Evolutionary conservation across 2,888 invertebrate genomes (phyloP), one percentile per base, ranked within the genome.

Genomic region (Asteroscopus sphinx): DNA sequence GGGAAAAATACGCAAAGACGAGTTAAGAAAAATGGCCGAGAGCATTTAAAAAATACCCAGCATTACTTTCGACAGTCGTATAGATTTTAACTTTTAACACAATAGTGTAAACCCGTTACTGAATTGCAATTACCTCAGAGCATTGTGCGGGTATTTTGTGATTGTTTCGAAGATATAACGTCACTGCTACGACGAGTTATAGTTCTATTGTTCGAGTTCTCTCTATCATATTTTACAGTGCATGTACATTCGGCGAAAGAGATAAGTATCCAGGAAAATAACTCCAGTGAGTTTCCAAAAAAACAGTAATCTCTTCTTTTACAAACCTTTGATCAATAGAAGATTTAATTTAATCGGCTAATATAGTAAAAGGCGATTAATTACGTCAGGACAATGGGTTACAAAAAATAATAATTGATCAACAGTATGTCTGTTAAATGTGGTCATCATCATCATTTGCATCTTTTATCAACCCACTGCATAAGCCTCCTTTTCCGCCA

Each of bases 121-220:
- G 25, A 46, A 30, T 63, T 32, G 33, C 68, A 73, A 76, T 76
- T 61, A 63, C 56, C 36, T 39, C 35, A 33, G 44, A 28, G 49
- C 48, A 70, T 73, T 73, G 68, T 65, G 41, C 28, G 57, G 8
- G 37, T 44, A 47, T 57, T 47, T 56, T 42, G 58, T 69, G 76
- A 72, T 69, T 73, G 77, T 76, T 70, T 72, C 63, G 56, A 62
- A 68, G 69, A 70, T 68, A 68, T 49, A 54, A 46, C 53, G 55
- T 54, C 53, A 66, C 67, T 30, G 47, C 51, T 41, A 32, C 46
- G 48, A 57, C 68, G 67, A 76, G 65, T 79, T 80, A 80, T 76
- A 63, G 67, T 49, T 49, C 78, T 69, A 81, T 82, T 81, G 81
- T 82, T 78, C 72, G 42, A 40, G 67, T 52, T 70, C 59, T 62